Evolutionary conservation across 2,797 vertebrate genomes (phyloP), one percentile per base, ranked within the genome.

Genomic region (Callimico goeldii): DNA sequence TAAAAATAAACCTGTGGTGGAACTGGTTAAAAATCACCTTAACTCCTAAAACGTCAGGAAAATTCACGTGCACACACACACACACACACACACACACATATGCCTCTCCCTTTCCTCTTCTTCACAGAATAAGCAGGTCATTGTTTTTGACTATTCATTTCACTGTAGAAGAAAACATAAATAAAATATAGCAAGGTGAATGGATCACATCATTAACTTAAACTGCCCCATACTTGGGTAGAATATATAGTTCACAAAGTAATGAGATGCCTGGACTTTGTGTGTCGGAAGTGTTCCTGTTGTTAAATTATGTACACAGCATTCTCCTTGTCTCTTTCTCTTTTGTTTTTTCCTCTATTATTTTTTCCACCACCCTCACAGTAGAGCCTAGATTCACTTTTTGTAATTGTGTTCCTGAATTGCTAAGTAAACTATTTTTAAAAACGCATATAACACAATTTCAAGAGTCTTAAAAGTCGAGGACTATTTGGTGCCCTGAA

Each of bases 161-260:
- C 55, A 72, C 76, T 90, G 82, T 82, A 89, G 67, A 90, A 90
- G 82, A 96, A 97, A 96, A 67, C 77, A 96, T 95, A 96, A 96
- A 93, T 96, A 95, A 97, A 96, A 96, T 52, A 92, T 13, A 28
- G 61, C 55, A 86, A 30, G 11, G n/a, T 50, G 70, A 96, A 94
- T 33, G 55, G 81, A 76, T 87, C 75, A 43, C 48, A 50, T 94
- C 84, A 86, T 90, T 93, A 75, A 94, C 72, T 92, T 88, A 84
- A 94, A 88, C 48, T 70, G 75, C 55, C 70, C 67, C 11, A 11
- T 73, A 88, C 70, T 88, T 58, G 96, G 95, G 86, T 92, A 95
- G 84, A 95, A 91, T 72, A 67, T 72, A 43, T 12, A 73, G 26
- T 77, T 81, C 90, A 75, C 90, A 82, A 82, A 96, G 50, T 48